Conservation (phyloP, 92 coral and sea anemone species). For the Pocillopora grandis region DNA sequence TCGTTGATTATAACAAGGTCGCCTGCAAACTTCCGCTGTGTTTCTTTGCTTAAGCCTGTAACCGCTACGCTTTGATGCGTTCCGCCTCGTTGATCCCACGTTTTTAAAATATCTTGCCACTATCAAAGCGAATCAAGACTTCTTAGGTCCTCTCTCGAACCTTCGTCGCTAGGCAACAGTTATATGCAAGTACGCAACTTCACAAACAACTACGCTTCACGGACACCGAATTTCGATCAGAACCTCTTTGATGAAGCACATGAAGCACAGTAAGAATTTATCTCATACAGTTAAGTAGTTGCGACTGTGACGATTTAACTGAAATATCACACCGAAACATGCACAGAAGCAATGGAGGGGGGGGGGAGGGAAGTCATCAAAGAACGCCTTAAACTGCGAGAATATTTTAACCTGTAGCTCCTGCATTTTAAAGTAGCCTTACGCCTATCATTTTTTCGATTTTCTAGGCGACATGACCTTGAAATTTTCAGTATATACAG, state of each 20-base stretch:
- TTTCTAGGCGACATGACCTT: too few species aligned
- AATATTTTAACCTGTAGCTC: too few species aligned
- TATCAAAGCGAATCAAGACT: not conserved
- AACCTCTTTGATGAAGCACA: not conserved
- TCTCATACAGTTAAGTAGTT: too few species aligned
- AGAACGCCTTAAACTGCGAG: too few species aligned
- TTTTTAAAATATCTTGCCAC: not conserved
- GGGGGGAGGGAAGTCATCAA: too few species aligned
- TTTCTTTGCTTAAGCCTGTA: not conserved
- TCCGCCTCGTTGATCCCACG: not conserved
- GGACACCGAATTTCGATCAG: not conserved
- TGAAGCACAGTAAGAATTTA: too few species aligned
- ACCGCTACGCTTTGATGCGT: not conserved
- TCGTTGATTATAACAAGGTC: not conserved
- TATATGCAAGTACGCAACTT: not conserved
- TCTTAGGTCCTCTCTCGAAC: not conserved
- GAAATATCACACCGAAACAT: too few species aligned
- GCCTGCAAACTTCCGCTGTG: not conserved
- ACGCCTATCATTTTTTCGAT: too few species aligned
- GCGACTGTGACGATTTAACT: too few species aligned
- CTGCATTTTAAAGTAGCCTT: too few species aligned
- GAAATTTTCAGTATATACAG: too few species aligned
- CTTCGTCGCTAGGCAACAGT: not conserved
- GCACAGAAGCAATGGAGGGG: too few species aligned
- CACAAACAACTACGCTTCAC: not conserved